These are phyloP conservation scores for Acrobasis consociella DNA, from an alignment of 2,888 invertebrate species.

Conservation along the genomic window DNA sequence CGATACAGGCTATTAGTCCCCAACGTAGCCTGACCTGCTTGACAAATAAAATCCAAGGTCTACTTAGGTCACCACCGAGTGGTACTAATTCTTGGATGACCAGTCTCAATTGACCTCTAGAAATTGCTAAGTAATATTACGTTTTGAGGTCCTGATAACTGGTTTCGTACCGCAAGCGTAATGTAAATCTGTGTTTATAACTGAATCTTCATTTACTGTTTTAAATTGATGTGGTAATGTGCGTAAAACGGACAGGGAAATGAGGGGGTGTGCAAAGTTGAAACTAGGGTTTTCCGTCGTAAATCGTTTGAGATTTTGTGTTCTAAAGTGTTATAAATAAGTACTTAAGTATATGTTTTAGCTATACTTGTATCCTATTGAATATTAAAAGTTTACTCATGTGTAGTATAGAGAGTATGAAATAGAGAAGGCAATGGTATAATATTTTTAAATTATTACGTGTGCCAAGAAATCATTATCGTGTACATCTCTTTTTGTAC, in stretches of 20 bases:
- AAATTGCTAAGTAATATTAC: conserved; percentile 34
- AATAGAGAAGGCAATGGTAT: too few species aligned
- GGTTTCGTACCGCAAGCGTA: conserved; percentile 60
- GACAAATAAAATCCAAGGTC: conserved; percentile 47
- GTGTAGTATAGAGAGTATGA: too few species aligned
- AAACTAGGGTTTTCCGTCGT: neutral
- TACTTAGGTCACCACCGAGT: conserved; percentile 50
- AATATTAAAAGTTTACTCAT: too few species aligned
- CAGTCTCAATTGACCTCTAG: conserved; percentile 44
- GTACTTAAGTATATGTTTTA: too few species aligned
- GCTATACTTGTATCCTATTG: too few species aligned
- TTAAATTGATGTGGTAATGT: conserved; percentile 42
- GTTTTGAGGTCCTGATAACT: conserved; percentile 45
- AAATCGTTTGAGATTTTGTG: too few species aligned
- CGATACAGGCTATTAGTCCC: conserved; percentile 48
- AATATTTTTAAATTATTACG: too few species aligned
- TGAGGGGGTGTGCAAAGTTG: conserved; percentile 4
- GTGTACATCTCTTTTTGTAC: too few species aligned
- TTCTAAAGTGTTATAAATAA: too few species aligned
- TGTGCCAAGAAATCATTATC: too few species aligned
- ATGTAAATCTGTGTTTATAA: conserved; percentile 65
- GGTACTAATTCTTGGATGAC: conserved; percentile 47
- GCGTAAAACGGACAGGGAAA: conserved; percentile 27
- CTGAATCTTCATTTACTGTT: conserved; percentile 59
- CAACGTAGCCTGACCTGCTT: conserved; percentile 47